These are phyloP conservation scores for Mormyrops attenuatus DNA, from an alignment of 2,797 vertebrate species.

Conservation along the genomic window DNA sequence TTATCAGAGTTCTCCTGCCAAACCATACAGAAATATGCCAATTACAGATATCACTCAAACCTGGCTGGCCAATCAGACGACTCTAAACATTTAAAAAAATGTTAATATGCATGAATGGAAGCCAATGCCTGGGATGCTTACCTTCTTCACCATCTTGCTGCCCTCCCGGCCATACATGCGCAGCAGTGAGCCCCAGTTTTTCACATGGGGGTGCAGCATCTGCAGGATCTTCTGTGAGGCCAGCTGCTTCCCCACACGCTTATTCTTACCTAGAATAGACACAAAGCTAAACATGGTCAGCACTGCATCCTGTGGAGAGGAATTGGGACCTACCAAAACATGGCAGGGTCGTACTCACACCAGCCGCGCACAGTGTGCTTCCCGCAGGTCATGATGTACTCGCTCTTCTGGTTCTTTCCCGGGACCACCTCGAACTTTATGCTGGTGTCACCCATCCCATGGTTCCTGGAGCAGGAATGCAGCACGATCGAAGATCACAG, in stretches of 20 bases:
- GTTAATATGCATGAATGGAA: neutral
- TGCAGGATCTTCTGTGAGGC: constrained; percentile 98
- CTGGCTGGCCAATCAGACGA: neutral
- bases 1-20: constrained; percentile 88
- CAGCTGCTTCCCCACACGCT: constrained; percentile 93
- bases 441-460: constrained; percentile 98
- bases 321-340: no score
- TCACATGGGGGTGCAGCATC: constrained; percentile 95
- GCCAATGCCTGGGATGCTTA: constrained; percentile 33
- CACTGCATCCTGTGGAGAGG: neutral
- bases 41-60: neutral
- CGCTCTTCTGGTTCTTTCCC: constrained; percentile 99
- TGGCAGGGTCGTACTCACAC: constrained; percentile 74
- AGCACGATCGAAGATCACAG: neutral
- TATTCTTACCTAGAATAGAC: constrained; percentile 83
- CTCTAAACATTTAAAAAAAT: neutral
- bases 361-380: constrained; percentile 96
- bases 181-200: constrained; percentile 96
- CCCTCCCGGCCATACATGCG: constrained; percentile 98
- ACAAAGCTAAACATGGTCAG: neutral
- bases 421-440: constrained; percentile 99
- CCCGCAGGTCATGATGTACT: constrained; percentile 98
- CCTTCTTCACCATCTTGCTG: constrained; percentile 98
- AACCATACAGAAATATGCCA: neutral
- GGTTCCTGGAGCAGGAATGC: constrained; percentile 73